Base-by-base conservation (phyloP, 2,888 invertebrate genomes). In the Heliothis peltigera region DNA sequence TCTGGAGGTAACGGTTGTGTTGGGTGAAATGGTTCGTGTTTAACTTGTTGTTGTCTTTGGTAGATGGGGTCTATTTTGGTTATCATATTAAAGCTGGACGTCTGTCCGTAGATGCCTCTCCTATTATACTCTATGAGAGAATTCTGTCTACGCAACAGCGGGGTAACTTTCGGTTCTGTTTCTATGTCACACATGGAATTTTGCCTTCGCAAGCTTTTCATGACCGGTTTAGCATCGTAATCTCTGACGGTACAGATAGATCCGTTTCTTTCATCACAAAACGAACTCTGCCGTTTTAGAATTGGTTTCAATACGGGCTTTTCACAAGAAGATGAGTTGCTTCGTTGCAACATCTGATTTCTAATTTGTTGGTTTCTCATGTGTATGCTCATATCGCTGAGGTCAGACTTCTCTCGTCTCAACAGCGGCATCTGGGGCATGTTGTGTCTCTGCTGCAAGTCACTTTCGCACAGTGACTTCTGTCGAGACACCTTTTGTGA, bases 41-140 rank as follows among this genome's bases (percentile, higher is more conserved):
- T 94, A 62, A 86, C 88, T 86, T 95, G 94, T 71, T 93, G 92
- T 64, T 92, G 93, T 91, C 95, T 93, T 94, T 95, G 95, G 93
- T 95, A 95, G 81, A 95, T 93, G 48, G 95, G 95, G 81, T 95
- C 95, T 90, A 95, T 95, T 91, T 95, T 95, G 87, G 95, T 95
- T 80, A 95, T 95, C 92, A 95, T 91, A 84, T 95, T 95, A 89
- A 94, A 95, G 89, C 87, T 93, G 75, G 89, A 84, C n/a, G 89
- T 88, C 64, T 93, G 94, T 70, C 93, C 93, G 82, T 94, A 95
- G 78, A 93, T 89, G 39, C 92, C 95, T 88, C 92, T 87, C 76
- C 95, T 91, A 71, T 94, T 95, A 83, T 95, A 95, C 74, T 95
- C 95, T 79, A 95, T 95, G 15, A 95, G 91, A 70, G 95, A 95